Evolutionary conservation across 2,888 invertebrate genomes (phyloP).

Genomic region (Gisinianus flammeolus): DNA sequence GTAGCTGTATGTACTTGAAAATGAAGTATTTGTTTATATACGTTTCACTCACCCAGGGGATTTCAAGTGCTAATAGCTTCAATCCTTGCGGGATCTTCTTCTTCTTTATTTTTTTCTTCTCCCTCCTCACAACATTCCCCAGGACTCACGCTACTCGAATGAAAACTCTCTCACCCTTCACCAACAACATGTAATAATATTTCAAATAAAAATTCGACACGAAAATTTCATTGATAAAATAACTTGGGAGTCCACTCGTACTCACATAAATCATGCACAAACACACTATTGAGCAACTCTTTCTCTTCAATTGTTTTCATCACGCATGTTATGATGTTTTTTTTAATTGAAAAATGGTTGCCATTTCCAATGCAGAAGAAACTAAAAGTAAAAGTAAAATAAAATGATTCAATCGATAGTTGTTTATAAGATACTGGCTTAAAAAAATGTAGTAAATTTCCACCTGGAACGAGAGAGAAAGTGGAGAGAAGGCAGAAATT

Average conservation of each 20-base stretch:
- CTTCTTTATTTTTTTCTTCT: background rate
- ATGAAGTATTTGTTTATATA: constrained; percentile 34
- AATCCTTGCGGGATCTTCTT: constrained; percentile 24
- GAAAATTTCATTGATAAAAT: constrained; percentile 10
- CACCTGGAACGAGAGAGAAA: too few relatives aligned
- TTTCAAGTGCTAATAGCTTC: constrained; percentile 31
- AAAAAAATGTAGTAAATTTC: too few relatives aligned
- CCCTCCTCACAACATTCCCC: constrained; percentile 1
- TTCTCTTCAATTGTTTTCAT: too few relatives aligned
- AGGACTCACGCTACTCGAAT: background rate
- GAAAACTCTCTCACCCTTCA: background rate
- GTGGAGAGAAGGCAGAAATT: background rate
- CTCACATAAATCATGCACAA: too few relatives aligned
- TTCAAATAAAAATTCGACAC: background rate
- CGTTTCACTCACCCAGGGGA: constrained; percentile 10
- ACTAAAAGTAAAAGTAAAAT: too few relatives aligned
- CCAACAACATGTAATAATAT: background rate
- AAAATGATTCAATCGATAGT: too few relatives aligned
- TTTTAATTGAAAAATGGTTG: too few relatives aligned
- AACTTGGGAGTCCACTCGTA: background rate
- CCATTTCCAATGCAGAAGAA: too few relatives aligned
- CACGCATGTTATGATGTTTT: too few relatives aligned
- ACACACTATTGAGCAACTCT: too few relatives aligned
- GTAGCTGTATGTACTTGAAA: background rate
- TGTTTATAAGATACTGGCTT: too few relatives aligned